A percentile compares a stretch with the other conserved stretches of the same genome.
Evolutionary conservation across 2,113 vertebrate genomes (phyloP).

Genomic region (Hassar affinis): DNA sequence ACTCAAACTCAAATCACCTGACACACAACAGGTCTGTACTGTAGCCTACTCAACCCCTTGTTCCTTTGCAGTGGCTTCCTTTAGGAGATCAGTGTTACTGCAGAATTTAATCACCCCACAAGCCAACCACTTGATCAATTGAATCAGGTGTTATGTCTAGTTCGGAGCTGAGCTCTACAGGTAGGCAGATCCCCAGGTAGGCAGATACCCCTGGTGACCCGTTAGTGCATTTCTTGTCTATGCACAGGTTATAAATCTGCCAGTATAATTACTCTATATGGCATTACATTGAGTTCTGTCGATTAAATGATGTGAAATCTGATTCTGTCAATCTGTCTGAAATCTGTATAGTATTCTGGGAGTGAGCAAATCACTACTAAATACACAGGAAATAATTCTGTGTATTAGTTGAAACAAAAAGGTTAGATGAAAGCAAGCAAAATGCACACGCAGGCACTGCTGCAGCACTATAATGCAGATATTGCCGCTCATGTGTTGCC

Average conservation of each 20-base stretch:
- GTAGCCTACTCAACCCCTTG: neutral
- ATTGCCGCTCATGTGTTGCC: constrained; percentile 63
- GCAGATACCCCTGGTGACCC: neutral
- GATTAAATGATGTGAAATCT: neutral
- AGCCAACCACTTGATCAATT: neutral
- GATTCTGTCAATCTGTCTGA: neutral
- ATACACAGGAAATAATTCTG: neutral
- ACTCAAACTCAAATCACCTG: neutral
- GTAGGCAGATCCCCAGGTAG: neutral
- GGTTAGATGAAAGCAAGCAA: neutral
- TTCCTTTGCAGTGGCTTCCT: constrained; percentile 1
- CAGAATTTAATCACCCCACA: neutral
- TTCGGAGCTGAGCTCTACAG: constrained; percentile 4
- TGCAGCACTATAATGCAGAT: constrained; percentile 58
- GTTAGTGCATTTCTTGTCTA: neutral
- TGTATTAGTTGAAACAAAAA: neutral
- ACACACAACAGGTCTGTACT: neutral
- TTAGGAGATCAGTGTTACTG: constrained; percentile 11
- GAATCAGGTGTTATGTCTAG: neutral
- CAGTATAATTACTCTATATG: neutral
- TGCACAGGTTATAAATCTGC: neutral
- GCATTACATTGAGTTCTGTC: neutral
- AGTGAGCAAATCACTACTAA: neutral
- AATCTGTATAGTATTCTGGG: neutral
- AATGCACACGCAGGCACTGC: constrained; percentile 49